A percentile compares a stretch with the other conserved stretches of the same genome.
Evolutionary conservation across 2,797 vertebrate genomes (phyloP).

Genomic region (Serranus cabrilla): DNA sequence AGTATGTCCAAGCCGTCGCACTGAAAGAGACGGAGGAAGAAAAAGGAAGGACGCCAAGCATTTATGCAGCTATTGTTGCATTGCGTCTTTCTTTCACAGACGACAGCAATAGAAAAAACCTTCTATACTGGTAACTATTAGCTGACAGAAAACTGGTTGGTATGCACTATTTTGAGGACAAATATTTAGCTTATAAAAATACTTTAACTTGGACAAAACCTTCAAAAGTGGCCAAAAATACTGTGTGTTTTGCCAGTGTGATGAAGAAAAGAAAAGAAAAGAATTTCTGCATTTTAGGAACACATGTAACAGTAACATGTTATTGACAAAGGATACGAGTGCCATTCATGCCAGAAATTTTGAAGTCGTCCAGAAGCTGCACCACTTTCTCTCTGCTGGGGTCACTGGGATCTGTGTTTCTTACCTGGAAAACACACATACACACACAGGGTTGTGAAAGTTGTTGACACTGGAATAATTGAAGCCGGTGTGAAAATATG

Average conservation of each 20-base stretch:
- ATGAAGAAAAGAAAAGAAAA: background rate
- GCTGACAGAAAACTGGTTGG: background rate
- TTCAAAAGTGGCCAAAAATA: background rate
- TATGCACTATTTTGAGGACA: background rate
- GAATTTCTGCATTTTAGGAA: background rate
- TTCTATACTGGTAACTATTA: background rate
- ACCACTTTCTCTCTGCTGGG: constrained; percentile 95
- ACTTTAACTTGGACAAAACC: background rate
- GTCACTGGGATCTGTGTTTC: constrained; percentile 93
- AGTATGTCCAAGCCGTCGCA: constrained; percentile 28
- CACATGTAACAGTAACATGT: background rate
- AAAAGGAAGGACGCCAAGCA: constrained; percentile 16
- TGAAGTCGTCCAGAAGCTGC: constrained; percentile 97
- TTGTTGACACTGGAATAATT: background rate
- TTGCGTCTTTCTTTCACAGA: background rate
- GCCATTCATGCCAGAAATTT: constrained; percentile 97
- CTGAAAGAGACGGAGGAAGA: constrained; percentile 12
- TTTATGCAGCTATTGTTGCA: constrained; percentile 3
- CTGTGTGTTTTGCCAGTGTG: background rate
- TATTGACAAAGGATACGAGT: constrained; percentile 92
- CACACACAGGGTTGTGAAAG: constrained; percentile 5
- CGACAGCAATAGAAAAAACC: background rate
- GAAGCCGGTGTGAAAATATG: background rate
- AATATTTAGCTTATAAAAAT: background rate
- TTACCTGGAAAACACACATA: constrained; percentile 85